Conservation (phyloP, 2,797 vertebrate species). For the Tiaroga cobitis region DNA sequence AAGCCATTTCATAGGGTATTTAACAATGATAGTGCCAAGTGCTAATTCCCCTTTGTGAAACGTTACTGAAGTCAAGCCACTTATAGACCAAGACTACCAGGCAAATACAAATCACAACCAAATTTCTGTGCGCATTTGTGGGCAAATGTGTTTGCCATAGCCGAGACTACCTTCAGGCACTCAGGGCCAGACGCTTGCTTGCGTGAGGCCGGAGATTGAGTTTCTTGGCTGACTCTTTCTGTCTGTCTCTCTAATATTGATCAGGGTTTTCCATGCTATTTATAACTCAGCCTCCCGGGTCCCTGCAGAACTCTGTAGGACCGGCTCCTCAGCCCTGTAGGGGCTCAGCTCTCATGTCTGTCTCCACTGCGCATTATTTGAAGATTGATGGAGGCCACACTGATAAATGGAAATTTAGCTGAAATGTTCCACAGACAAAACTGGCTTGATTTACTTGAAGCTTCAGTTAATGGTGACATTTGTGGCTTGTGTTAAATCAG, state of each 20-base stretch:
- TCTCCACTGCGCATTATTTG: conserved; percentile 1
- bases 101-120: background rate
- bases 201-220: conserved; percentile 46
- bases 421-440: conserved; percentile 13
- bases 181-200: conserved; percentile 49
- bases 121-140: background rate
- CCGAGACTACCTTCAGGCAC: conserved; percentile 9
- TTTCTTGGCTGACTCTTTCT: conserved; percentile 62
- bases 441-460: conserved; percentile 2
- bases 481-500: conserved; percentile 21
- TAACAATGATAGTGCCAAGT: background rate
- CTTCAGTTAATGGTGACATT: conserved; percentile 6
- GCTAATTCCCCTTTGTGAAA: background rate
- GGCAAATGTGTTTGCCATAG: conserved; percentile 6
- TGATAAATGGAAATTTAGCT: conserved; percentile 20
- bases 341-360: conserved; percentile 25
- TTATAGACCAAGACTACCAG: background rate
- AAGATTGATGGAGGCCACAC: conserved; percentile 5
- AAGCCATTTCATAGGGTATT: background rate
- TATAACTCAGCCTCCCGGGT: conserved; percentile 55
- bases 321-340: background rate
- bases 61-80: background rate
- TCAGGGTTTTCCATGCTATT: conserved; percentile 70
- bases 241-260: conserved; percentile 65
- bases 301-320: conserved; percentile 36